phyloP scores from a whole-genome alignment of 1,140 invertebrate species.

The Scaptomyza hsui region DNA sequence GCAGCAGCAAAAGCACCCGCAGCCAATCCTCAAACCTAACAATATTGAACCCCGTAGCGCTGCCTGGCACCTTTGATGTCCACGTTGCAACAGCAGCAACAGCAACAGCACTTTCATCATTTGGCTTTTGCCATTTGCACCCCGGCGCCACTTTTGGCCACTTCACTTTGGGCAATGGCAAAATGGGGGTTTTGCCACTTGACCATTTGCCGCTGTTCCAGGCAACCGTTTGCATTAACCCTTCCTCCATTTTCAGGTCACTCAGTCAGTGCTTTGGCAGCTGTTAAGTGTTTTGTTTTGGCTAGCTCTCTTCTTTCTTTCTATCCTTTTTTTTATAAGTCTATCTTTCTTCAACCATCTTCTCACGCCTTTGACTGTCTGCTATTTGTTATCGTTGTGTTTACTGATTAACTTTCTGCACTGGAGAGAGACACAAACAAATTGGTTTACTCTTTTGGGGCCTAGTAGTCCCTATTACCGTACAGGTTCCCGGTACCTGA shows the following conservation, averaged over 20 bases:
- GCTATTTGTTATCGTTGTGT: constrained; percentile 36
- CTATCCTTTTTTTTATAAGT: constrained; percentile 20
- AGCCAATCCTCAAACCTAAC: constrained; percentile 19
- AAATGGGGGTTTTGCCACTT: constrained; percentile 63
- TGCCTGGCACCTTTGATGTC: constrained; percentile 74
- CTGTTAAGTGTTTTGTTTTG: constrained; percentile 70
- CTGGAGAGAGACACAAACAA: constrained; percentile 11
- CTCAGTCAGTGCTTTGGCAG: constrained; percentile 68
- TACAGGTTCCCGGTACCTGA: background rate
- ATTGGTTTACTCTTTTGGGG: constrained; percentile 41
- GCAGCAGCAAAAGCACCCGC: background rate
- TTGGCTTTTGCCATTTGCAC: constrained; percentile 78
- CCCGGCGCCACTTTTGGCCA: constrained; percentile 72
- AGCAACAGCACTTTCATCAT: constrained; percentile 70
- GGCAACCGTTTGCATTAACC: constrained; percentile 14
- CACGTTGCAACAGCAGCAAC: constrained; percentile 45
- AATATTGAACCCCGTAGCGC: constrained; percentile 56
- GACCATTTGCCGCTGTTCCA: constrained; percentile 45
- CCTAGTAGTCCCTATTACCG: background rate
- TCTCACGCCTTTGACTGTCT: constrained; percentile 5
- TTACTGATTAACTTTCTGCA: constrained; percentile 53
- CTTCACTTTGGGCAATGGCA: constrained; percentile 61
- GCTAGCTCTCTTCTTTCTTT: constrained; percentile 16
- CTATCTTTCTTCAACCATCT: constrained; percentile 3
- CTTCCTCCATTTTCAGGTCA: constrained; percentile 57